phyloP scores from a whole-genome alignment of 2,888 invertebrate species.

The Cremastinae sp. region DNA sequence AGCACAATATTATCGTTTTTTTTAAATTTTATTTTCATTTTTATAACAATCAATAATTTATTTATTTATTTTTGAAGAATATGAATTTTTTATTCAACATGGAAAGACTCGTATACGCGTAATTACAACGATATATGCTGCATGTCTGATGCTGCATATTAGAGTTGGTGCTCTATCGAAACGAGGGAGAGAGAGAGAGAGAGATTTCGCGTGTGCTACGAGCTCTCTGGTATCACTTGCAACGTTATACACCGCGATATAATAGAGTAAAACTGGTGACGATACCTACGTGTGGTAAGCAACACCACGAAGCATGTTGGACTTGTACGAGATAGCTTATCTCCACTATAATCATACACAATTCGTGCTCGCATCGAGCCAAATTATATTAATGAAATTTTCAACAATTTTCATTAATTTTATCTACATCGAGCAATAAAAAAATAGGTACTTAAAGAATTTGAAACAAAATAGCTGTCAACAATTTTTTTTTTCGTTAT shows the following conservation, averaged over 20 bases:
- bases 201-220: slow-evolving; percentile 28
- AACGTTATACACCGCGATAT: slow-evolving; percentile 9
- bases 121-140: background rate
- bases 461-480: too few relatives aligned
- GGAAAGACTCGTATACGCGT: background rate
- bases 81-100: background rate
- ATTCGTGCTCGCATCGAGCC: background rate
- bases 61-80: too few relatives aligned
- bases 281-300: slow-evolving; percentile 1
- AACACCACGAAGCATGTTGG: slow-evolving; percentile 16
- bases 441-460: too few relatives aligned
- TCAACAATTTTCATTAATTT: too few relatives aligned
- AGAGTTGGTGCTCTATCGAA: slow-evolving; percentile 17
- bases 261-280: slow-evolving; percentile 7
- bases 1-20: too few relatives aligned
- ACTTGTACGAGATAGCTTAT: slow-evolving; percentile 7
- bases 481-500: too few relatives aligned
- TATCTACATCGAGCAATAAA: too few relatives aligned
- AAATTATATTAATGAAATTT: background rate
- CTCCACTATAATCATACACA: slow-evolving; percentile 6
- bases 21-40: too few relatives aligned
- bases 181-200: slow-evolving; percentile 4
- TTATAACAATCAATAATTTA: too few relatives aligned
- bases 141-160: slow-evolving; percentile 14
- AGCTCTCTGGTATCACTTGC: slow-evolving; percentile 13